Evolutionary conservation across 2,797 vertebrate genomes (phyloP).

Genomic region (Apogon talboti): DNA sequence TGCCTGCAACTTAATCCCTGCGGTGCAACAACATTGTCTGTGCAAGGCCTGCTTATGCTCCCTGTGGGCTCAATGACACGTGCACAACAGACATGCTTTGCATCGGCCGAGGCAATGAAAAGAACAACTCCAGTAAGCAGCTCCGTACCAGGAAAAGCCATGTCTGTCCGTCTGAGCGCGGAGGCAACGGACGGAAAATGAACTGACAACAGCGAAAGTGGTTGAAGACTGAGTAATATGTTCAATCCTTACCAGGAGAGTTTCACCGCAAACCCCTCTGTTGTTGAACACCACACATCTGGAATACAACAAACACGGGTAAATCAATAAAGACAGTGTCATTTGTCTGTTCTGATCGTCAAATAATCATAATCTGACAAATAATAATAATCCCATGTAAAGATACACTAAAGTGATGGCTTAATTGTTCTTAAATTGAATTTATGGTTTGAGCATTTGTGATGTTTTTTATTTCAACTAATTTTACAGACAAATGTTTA

Average conservation of each 20-base stretch:
- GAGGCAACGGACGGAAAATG: not conserved
- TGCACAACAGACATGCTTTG: constrained; percentile 32
- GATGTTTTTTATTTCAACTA: not conserved
- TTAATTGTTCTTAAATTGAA: not conserved
- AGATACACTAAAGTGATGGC: not conserved
- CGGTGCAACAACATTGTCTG: constrained; percentile 65
- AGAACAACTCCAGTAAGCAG: constrained; percentile 29
- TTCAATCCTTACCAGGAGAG: constrained; percentile 89
- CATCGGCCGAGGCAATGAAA: constrained; percentile 16
- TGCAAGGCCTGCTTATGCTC: constrained; percentile 23
- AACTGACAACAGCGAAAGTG: not conserved
- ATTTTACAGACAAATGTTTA: not conserved
- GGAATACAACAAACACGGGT: constrained; percentile 73
- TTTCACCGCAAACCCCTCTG: constrained; percentile 94
- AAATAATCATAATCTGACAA: not conserved
- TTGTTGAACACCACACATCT: constrained; percentile 98
- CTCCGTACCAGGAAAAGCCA: constrained; percentile 8
- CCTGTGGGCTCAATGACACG: constrained; percentile 32
- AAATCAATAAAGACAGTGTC: not conserved
- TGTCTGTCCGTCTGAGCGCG: not conserved
- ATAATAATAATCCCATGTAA: no score
- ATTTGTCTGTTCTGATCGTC: no score
- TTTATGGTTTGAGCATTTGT: not conserved
- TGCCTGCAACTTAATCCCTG: constrained; percentile 69
- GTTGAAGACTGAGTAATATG: not conserved